Evolutionary conservation across 2,797 vertebrate species (phyloP), one percentile per base, ranked within the genome.

Genomic region (Brachyalestes nurse): DNA sequence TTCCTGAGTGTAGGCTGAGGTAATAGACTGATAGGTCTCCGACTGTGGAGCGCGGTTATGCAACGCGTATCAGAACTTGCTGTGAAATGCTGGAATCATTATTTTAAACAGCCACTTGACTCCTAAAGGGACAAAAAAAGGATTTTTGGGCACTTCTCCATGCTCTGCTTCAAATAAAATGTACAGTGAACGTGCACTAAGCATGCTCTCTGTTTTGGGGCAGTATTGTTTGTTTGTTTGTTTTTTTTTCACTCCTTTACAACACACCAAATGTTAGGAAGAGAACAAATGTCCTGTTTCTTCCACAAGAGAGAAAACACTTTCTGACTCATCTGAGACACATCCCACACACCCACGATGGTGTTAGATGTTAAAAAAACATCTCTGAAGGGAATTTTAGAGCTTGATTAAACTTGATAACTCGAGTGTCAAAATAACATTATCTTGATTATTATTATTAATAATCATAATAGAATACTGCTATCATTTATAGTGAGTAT

Each of bases 321-420:
- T 9, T 80, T 58, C 70, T 70, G 67, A 70, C 45, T 73, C 49
- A 70, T 21, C 58, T 79, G 4, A 62, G 25, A 74, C 45, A 71
- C 66, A 45, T 76, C 51, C 34, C 38, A 53, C 38, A 5, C 45
- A 45, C 23, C 5, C 19, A 13, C 45, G 51, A 1, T 72, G 57
- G 21, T 71, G 57, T 72, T 34, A 57, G 6, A 38, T 21, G 2
- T 45, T 47, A 9, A 28, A 28, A 28, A 28, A 28, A 28, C 28
- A 75, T 21, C 6, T 28, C 25, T 28, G 10, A 16, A 14, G 5
- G 23, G 13, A 62, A 28, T 62, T 34, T 28, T 34, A 62, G 1
- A 2, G 21, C 57, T 23, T 8, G n/a, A 23, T 60, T 60, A 23
- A 23, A 60, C n/a, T 23, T 60, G 3, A 8, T 53, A n/a, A 7